A percentile compares a stretch with the other conserved stretches of the same genome.
Evolutionary conservation across 1,140 invertebrate species (phyloP).

Genomic region (Melitaea cinxia): DNA sequence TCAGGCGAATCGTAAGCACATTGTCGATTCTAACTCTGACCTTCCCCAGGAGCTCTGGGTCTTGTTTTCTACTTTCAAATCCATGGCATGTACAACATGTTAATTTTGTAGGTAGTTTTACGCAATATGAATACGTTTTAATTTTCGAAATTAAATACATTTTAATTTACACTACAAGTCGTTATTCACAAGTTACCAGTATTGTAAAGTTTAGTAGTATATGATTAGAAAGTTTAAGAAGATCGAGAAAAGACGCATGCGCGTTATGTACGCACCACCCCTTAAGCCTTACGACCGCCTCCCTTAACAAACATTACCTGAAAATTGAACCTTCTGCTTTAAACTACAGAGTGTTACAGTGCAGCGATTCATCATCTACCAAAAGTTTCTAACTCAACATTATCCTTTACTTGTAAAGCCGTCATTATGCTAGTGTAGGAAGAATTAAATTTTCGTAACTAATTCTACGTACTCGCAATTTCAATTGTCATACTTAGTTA

Average conservation of each 20-base stretch:
- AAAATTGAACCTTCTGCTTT: constrained; percentile 69
- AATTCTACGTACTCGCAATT: constrained; percentile 52
- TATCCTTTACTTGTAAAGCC: constrained; percentile 72
- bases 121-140: too few relatives aligned
- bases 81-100: too few relatives aligned
- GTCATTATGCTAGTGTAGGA: constrained; percentile 74
- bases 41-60: too few relatives aligned
- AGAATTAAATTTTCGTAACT: constrained; percentile 74
- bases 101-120: too few relatives aligned
- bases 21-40: too few relatives aligned
- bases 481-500: constrained; percentile 39
- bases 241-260: constrained; percentile 74
- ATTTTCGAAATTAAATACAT: too few relatives aligned
- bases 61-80: too few relatives aligned
- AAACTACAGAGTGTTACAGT: constrained; percentile 57
- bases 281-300: constrained; percentile 78
- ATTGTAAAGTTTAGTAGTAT: constrained; percentile 1
- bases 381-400: constrained; percentile 61
- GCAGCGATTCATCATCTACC: constrained; percentile 49
- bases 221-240: constrained; percentile 54
- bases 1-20: too few relatives aligned
- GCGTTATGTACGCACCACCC: constrained; percentile 76
- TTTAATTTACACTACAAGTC: too few relatives aligned
- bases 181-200: neutral
- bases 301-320: constrained; percentile 58